phyloP scores from a whole-genome alignment of 2,888 invertebrate genomes.

The Rhopalosiphum nymphaeae region DNA sequence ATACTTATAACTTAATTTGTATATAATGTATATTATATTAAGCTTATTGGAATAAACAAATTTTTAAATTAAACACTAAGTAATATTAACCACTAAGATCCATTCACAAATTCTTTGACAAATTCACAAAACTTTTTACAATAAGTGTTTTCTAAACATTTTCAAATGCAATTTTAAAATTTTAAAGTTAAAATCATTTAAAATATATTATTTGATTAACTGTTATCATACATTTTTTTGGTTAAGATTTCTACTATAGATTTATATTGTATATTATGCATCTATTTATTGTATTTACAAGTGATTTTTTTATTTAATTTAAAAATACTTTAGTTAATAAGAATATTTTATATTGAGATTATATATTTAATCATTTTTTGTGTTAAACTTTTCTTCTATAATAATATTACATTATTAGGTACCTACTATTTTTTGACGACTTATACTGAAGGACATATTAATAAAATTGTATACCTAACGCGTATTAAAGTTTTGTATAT shows the following conservation, averaged over 20 bases:
- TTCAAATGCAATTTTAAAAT: background rate
- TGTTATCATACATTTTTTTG: background rate
- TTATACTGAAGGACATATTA: conserved; percentile 41
- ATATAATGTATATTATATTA: background rate
- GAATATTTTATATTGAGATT: background rate
- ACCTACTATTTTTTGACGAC: background rate
- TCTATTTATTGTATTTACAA: background rate
- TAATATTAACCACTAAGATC: background rate
- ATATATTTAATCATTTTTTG: background rate
- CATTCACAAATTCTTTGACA: background rate
- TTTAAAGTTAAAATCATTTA: background rate
- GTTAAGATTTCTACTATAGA: background rate
- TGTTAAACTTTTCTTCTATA: background rate
- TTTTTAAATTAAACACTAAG: background rate
- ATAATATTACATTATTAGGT: background rate
- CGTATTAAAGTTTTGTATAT: background rate
- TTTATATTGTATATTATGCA: background rate
- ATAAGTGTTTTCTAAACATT: background rate
- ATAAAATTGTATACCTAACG: conserved; percentile 25
- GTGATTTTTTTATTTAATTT: background rate
- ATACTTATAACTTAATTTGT: background rate
- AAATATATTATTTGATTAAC: background rate
- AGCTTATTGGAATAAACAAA: background rate
- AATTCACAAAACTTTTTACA: background rate
- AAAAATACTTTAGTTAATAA: background rate